Conservation (phyloP, 1,140 invertebrate genomes). For the Dendrolimus kikuchii region DNA sequence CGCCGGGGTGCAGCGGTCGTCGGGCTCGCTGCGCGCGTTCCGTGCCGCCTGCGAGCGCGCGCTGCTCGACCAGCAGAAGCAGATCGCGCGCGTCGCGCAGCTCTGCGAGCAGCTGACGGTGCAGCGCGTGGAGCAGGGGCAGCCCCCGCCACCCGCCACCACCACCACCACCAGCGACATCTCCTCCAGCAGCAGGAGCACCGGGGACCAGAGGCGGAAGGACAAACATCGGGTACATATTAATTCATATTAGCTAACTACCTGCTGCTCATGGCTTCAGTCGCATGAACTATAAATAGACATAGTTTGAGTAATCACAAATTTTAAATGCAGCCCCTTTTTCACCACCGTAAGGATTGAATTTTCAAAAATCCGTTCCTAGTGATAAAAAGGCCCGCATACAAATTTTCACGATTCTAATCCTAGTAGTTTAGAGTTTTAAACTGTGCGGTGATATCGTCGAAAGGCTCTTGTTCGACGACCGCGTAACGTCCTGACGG, state of each 20-base stretch:
- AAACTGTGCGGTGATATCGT: too few relatives aligned
- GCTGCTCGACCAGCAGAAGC: constrained; percentile 45
- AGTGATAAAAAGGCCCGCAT: too few relatives aligned
- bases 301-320: too few relatives aligned
- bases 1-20: constrained; percentile 9
- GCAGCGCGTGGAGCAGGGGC: background rate
- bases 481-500: too few relatives aligned
- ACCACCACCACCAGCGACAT: constrained; percentile 21
- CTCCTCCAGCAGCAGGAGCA: constrained; percentile 23
- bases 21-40: constrained; percentile 33
- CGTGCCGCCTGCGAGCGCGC: constrained; percentile 37
- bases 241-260: constrained; percentile 1
- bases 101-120: constrained; percentile 41
- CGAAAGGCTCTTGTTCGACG: too few relatives aligned
- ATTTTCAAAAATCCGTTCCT: too few relatives aligned
- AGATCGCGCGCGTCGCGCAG: constrained; percentile 38
- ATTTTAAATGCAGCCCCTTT: too few relatives aligned
- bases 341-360: too few relatives aligned
- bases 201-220: constrained; percentile 17
- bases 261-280: too few relatives aligned
- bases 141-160: constrained; percentile 4
- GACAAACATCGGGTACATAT: constrained; percentile 27
- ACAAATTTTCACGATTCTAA: too few relatives aligned
- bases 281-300: too few relatives aligned
- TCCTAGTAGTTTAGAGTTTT: too few relatives aligned